These are phyloP conservation scores for Synergus gifuensis DNA, from an alignment of 2,888 invertebrate genomes.

Conservation along the genomic window DNA sequence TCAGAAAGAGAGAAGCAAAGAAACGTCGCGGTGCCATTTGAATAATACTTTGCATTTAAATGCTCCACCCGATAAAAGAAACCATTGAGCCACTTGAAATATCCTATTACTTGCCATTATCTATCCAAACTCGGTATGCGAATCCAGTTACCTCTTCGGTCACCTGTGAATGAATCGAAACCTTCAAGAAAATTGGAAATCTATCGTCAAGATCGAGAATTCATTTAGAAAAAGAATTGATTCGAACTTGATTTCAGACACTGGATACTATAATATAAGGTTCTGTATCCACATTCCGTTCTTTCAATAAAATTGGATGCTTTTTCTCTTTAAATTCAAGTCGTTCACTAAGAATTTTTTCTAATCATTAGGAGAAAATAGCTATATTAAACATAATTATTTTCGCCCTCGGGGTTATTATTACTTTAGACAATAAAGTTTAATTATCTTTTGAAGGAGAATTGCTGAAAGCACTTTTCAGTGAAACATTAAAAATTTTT, in stretches of 20 bases:
- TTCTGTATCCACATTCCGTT: background rate
- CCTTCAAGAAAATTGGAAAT: slow-evolving; percentile 38
- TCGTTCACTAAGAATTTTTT: too few species aligned
- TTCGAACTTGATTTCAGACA: background rate
- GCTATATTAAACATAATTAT: too few species aligned
- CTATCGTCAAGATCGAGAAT: slow-evolving; percentile 14
- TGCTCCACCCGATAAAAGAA: slow-evolving; percentile 74
- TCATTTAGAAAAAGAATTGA: slow-evolving; percentile 30
- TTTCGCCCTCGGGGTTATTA: background rate
- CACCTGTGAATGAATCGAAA: slow-evolving; percentile 48
- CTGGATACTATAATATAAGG: background rate
- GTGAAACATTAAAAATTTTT: background rate
- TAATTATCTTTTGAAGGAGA: background rate
- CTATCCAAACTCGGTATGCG: slow-evolving; percentile 53
- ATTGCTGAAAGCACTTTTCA: background rate
- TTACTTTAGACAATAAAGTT: too few species aligned
- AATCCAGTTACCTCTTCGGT: slow-evolving; percentile 49
- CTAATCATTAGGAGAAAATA: too few species aligned
- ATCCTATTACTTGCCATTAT: slow-evolving; percentile 75
- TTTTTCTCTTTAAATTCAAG: too few species aligned
- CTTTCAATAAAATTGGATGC: too few species aligned
- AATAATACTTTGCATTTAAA: slow-evolving; percentile 77
- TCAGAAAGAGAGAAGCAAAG: slow-evolving; percentile 40
- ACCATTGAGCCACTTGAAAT: slow-evolving; percentile 73
- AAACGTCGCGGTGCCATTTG: slow-evolving; percentile 66